Base-by-base conservation (phyloP, 1,140 invertebrate genomes). In the Bacillus rossius region DNA sequence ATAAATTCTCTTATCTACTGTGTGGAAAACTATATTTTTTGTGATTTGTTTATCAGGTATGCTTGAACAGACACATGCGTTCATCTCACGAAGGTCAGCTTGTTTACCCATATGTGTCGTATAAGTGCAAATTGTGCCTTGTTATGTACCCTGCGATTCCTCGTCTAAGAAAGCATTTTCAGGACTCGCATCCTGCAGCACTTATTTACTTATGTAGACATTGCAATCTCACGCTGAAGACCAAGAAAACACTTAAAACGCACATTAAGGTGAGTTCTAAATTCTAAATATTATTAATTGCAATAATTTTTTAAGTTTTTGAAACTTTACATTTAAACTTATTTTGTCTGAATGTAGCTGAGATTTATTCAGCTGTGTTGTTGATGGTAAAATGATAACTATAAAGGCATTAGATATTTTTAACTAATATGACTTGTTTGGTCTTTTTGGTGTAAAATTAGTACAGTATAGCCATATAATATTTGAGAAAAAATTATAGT, bases 181-280 rank as follows among this genome's bases (percentile, higher is more conserved):
- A 29, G 51, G 47, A 53, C 16, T 23, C 41, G 34, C 64, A 65
- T 51, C 47, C 47, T 34, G 16, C 49, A 16, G 25, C 56, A 16
- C 42, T 62, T 16, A 51, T 67, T 17, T 67, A 59, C 50, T 51
- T 53, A n/a, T 67, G 66, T 53, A 26, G 22, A 8, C 37, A 56
- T 13, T 67, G 66, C 49, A 47, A 59, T 37, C 49, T 58, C 29
- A 54, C 51, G 17, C 48, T 66, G 1, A 65, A 64, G 34, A 62
- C 49, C n/a, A 66, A 58, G 48, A 64, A 67, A 53, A 60, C 65
- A 14, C 51, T 66, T 3, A 57, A 49, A 34, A 40, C 60, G 8
- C 65, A 66, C 52, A 56, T 60, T 42, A 67, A 67, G 47, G 61
- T 63, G 37, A 20, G 48, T n/a, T 23, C 13, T 17, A 14, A 23